Conservation (phyloP, 2,113 vertebrate species). For the Neotoma lepida region DNA sequence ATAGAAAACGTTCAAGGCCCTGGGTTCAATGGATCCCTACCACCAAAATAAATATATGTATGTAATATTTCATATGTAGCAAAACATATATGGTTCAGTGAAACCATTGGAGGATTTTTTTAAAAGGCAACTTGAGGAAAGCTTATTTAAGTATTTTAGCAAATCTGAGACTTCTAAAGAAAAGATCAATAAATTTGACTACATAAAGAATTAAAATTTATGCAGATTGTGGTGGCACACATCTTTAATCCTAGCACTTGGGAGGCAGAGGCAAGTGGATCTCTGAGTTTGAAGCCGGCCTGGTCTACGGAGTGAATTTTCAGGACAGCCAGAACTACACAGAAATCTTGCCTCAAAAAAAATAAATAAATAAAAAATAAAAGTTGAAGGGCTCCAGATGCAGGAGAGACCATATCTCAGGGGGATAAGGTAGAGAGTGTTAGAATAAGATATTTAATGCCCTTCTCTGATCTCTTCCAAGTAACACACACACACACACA, state of each 20-base stretch:
- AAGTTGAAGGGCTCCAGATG: not conserved
- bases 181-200: not conserved
- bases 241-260: not conserved
- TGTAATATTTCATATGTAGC: not conserved
- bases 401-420: not conserved
- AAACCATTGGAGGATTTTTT: not conserved
- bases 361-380: no score
- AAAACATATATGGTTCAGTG: not conserved
- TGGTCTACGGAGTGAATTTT: not conserved
- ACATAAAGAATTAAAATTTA: not conserved
- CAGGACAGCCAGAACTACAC: not conserved
- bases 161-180: constrained; percentile 34
- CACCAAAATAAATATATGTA: not conserved
- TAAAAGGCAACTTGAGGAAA: not conserved
- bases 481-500: not conserved
- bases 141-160: not conserved
- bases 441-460: not conserved
- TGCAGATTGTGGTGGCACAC: not conserved
- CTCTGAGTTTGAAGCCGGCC: not conserved
- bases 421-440: not conserved
- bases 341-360: not conserved
- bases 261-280: not conserved
- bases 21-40: not conserved
- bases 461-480: not conserved
- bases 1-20: not conserved